Conservation (phyloP, 2,888 invertebrate genomes). For the Hypomecis punctinalis region DNA sequence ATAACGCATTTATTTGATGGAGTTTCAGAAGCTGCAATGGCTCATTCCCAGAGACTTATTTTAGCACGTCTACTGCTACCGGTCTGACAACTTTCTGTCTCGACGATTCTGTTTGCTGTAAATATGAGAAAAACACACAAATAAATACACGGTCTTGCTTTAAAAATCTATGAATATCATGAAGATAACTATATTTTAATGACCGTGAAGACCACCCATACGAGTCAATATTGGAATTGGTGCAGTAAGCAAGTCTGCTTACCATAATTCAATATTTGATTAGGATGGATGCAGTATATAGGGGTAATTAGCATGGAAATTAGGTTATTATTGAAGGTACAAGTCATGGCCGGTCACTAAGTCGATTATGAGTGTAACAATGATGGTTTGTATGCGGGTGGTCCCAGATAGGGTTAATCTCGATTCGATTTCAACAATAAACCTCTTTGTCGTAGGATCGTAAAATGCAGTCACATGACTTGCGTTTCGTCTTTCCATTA, state of each 20-base stretch:
- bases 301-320: constrained; percentile 53
- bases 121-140: constrained; percentile 38
- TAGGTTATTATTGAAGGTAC: constrained; percentile 40
- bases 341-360: constrained; percentile 41
- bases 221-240: constrained; percentile 43
- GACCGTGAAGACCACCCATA: constrained; percentile 56
- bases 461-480: constrained; percentile 40
- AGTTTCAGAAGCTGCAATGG: constrained; percentile 46
- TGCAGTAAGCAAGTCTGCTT: constrained; percentile 25
- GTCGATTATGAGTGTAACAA: constrained; percentile 52
- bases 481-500: constrained; percentile 31
- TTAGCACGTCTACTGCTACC: constrained; percentile 64
- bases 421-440: constrained; percentile 62
- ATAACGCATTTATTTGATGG: constrained; percentile 30
- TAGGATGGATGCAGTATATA: constrained; percentile 44
- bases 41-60: constrained; percentile 65
- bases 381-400: constrained; percentile 69
- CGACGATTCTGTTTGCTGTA: constrained; percentile 36
- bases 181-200: constrained; percentile 44
- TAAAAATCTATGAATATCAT: constrained; percentile 34
- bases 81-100: constrained; percentile 61
- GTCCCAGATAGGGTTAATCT: constrained; percentile 67
- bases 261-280: constrained; percentile 51
- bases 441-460: constrained; percentile 48
- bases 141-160: constrained; percentile 25